Conservation (phyloP, 2,797 vertebrate genomes). For the Pterois miles region DNA sequence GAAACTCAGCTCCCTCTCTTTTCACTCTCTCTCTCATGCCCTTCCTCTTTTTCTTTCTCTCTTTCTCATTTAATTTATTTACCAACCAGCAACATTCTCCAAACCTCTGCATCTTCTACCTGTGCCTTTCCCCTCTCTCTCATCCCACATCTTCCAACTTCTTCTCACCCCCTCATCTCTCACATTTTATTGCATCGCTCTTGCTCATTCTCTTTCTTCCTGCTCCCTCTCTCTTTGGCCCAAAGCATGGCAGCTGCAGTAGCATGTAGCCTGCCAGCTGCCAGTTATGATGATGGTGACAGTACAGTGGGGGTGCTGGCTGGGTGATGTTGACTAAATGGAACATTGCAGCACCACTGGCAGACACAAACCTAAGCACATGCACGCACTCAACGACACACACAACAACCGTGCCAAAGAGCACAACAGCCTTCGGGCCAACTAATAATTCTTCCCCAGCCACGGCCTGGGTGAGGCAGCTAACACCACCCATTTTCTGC, state of each 20-base stretch:
- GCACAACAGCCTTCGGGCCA: constrained; percentile 53
- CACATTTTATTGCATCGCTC: constrained; percentile 14
- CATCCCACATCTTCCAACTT: neutral
- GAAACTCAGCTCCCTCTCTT: constrained; percentile 12
- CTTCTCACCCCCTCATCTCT: neutral
- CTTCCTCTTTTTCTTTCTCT: neutral
- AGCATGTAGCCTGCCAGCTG: constrained; percentile 63
- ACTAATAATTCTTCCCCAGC: constrained; percentile 56
- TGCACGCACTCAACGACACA: neutral
- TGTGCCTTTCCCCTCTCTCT: neutral
- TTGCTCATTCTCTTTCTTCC: constrained; percentile 1
- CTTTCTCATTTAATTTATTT: constrained; percentile 11
- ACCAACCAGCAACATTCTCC: neutral
- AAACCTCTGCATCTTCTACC: neutral
- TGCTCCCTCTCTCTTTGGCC: constrained; percentile 21
- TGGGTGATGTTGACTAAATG: constrained; percentile 69
- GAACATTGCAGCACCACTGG: constrained; percentile 68
- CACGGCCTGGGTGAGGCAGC: constrained; percentile 41
- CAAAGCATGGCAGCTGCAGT: constrained; percentile 56
- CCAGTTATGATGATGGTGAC: constrained; percentile 62
- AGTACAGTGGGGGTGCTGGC: constrained; percentile 57
- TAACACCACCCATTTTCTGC: constrained; percentile 44
- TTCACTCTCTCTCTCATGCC: neutral
- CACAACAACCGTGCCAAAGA: constrained; percentile 40
- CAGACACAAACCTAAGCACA: constrained; percentile 34